Percentiles rank a stretch among this genome's conserved stretches.
Conservation (phyloP, 2,888 invertebrate species). For the Tipula unca region DNA sequence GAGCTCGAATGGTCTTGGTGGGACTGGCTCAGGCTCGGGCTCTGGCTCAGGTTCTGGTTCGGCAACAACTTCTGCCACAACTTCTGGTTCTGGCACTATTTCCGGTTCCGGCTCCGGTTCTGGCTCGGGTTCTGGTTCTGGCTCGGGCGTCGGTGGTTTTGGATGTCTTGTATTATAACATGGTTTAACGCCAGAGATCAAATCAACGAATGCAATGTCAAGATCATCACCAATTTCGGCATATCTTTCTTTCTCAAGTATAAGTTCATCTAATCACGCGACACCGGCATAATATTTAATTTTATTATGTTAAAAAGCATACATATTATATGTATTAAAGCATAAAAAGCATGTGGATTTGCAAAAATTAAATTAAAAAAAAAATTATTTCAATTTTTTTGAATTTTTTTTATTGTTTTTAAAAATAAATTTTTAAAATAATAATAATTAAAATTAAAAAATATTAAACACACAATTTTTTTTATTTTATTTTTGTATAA, state of each 20-base stretch:
- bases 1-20: slow-evolving; percentile 43
- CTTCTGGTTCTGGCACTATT: slow-evolving; percentile 27
- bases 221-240: slow-evolving; percentile 88
- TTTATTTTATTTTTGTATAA: neutral
- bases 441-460: slow-evolving; percentile 15
- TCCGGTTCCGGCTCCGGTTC: slow-evolving; percentile 37
- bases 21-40: slow-evolving; percentile 37
- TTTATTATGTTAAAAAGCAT: slow-evolving; percentile 22
- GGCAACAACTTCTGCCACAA: slow-evolving; percentile 27
- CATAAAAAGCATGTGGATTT: neutral
- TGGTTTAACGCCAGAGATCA: slow-evolving; percentile 52
- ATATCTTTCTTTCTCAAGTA: slow-evolving; percentile 82
- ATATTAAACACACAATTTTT: slow-evolving; percentile 17
- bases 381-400: neutral
- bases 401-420: slow-evolving; percentile 16
- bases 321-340: neutral
- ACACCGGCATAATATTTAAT: slow-evolving; percentile 27
- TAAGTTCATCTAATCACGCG: slow-evolving; percentile 64
- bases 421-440: neutral
- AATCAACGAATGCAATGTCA: slow-evolving; percentile 86
- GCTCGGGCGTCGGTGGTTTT: slow-evolving; percentile 41
- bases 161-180: slow-evolving; percentile 40
- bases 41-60: slow-evolving; percentile 29
- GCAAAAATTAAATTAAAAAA: slow-evolving; percentile 16
- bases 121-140: slow-evolving; percentile 32